Evolutionary conservation across 2,888 invertebrate species (phyloP).

Genomic region (Cheilosia vulpina): DNA sequence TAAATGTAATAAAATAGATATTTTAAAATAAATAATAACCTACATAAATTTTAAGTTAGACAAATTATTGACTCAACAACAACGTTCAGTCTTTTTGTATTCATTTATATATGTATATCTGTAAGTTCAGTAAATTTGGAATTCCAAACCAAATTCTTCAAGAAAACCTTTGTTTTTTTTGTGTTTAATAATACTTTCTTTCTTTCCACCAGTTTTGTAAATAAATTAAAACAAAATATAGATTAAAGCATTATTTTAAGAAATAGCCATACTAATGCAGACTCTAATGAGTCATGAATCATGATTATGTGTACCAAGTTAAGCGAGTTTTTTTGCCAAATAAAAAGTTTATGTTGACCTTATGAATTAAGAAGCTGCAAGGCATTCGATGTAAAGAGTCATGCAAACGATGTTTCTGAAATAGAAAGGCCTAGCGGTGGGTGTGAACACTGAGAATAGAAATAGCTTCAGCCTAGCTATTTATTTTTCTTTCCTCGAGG

Average conservation of each 20-base stretch:
- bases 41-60: neutral
- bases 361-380: neutral
- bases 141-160: constrained; percentile 80
- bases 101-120: neutral
- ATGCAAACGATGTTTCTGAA: too few species aligned
- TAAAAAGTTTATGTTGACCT: neutral
- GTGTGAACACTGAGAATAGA: too few species aligned
- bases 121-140: constrained; percentile 46
- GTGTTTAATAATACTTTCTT: neutral
- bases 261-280: constrained; percentile 41
- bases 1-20: too few species aligned
- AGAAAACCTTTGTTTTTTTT: constrained; percentile 16
- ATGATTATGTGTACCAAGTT: constrained; percentile 30
- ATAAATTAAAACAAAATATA: constrained; percentile 32
- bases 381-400: too few species aligned
- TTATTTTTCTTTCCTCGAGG: too few species aligned
- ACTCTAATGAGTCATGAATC: constrained; percentile 16
- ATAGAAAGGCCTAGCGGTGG: too few species aligned
- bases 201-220: constrained; percentile 65
- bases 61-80: constrained; percentile 57
- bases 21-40: neutral
- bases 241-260: constrained; percentile 30
- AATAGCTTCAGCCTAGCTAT: too few species aligned
- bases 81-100: constrained; percentile 55
- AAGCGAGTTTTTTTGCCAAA: neutral